Base-by-base conservation (phyloP, 2,888 invertebrate genomes). In the Cheilosia impressa region DNA sequence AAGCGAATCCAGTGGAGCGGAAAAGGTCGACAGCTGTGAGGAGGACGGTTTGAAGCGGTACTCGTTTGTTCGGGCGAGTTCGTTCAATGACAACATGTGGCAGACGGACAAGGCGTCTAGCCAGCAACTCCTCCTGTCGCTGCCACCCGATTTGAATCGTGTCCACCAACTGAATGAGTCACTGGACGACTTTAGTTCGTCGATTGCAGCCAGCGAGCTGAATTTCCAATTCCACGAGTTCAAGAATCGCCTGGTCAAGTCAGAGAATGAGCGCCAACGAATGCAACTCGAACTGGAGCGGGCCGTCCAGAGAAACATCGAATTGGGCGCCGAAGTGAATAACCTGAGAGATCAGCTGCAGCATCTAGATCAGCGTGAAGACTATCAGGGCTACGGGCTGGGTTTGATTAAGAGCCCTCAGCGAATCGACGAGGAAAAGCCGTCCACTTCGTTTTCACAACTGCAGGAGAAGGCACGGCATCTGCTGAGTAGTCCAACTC, bases 201-300 rank as follows among this genome's bases (percentile, higher is more conserved):
- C 84, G 83, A 87, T 87, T 2, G 89, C 90, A 69, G 90, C 90
- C 0, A 90, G 90, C n/a, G 93, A 93, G 62, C 88, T 94, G 0
- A 91, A 89, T 68, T 91, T 92, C 89, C 94, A 94, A 87, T 92
- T 96, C 90, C 93, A 93, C 15, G 95, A 95, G 88, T 93, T 94
- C 6, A 93, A 93, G 88, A 92, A 92, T 79, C 90, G 91, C 17
- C 87, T 92, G 3, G 88, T 91, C 0, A 93, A 88, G 89, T 94
- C 87, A 50, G 93, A 88, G 90, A 90, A 87, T 88, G 92, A 92
- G 87, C 90, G 91, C 0, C 87, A 90, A 6, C 90, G 90, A 4
- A 91, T 96, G 19, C 95, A 95, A 60, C 91, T 93, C 0, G 94
- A 95, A 81, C 89, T 96, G 38, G 94, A 95, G 4, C 93, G 94